Base-by-base conservation (phyloP, 1,140 invertebrate genomes). In the Bombus huntii region DNA sequence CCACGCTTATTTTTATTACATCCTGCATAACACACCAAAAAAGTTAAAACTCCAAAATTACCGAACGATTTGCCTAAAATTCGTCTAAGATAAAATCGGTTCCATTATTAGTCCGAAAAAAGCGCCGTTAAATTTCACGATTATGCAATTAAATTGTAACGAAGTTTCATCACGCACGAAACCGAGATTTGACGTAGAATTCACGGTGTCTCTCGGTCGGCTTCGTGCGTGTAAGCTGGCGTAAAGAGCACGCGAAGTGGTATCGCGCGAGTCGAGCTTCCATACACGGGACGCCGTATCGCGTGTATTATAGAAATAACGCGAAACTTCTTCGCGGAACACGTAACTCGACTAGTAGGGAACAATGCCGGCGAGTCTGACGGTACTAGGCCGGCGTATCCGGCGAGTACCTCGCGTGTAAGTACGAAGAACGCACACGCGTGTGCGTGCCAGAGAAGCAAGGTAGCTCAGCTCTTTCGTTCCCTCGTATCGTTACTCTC, bases 291-390 rank as follows among this genome's bases (percentile, higher is more conserved):
- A 59, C 53, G 0, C 62, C 18, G 47, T 81, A 89, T 89, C 85
- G 89, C 81, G 81, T 87, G 72, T 87, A 84, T 42, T 87, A 85
- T 66, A 89, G 88, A 90, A 90, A 89, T 89, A 90, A 89, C 47
- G 68, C 62, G 39, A 89, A 79, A 90, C 81, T 89, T 84, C 83
- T 89, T 90, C 72, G 82, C 85, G 47, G 44, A 44, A 77, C 84
- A 89, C 68, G 88, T 87, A 84, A 81, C 66, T 44, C 53, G 85
- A 68, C 83, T 68, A 85, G 62, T 78, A 18, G 68, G 68, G 25
- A 89, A 89, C 88, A 89, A 89, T 86, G 77, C 74, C 42, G 87
- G 28, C n/a, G 34, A 75, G 68, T 81, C 80, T 44, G 88, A 82
- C 65, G 87, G 68, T 77, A 37, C 66, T 42, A 31, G n/a, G 37